phyloP scores from a whole-genome alignment of 2,113 vertebrate genomes.

The Thomomys bottae region DNA sequence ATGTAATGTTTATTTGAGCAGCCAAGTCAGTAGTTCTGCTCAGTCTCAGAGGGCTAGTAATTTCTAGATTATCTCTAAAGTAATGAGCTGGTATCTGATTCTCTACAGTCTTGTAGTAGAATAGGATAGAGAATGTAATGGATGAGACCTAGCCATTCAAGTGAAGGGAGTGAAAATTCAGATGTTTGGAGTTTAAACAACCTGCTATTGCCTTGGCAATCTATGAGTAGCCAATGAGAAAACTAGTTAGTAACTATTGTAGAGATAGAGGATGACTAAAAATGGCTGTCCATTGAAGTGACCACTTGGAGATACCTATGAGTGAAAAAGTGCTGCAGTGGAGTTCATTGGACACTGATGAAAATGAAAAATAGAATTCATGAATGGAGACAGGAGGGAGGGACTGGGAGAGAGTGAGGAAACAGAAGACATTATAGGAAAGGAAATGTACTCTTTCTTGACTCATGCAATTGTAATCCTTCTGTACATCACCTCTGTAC shows the following conservation, averaged over 20 bases:
- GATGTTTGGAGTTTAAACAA: not conserved
- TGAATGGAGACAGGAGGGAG: too few relatives aligned
- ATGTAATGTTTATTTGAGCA: slow-evolving; percentile 17
- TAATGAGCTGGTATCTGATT: not conserved
- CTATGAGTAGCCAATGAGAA: slow-evolving; percentile 3
- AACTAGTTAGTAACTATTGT: not conserved
- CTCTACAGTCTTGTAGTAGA: not conserved
- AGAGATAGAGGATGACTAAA: slow-evolving; percentile 14
- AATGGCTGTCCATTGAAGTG: not conserved
- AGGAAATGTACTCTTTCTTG: too few relatives aligned
- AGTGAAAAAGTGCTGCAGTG: too few relatives aligned
- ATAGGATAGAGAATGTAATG: not conserved
- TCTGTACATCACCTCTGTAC: too few relatives aligned
- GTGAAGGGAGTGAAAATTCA: slow-evolving; percentile 18
- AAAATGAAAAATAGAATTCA: too few relatives aligned
- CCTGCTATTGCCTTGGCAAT: not conserved
- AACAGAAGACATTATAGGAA: too few relatives aligned
- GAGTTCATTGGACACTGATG: too few relatives aligned
- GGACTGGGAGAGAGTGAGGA: too few relatives aligned
- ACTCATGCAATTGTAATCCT: too few relatives aligned
- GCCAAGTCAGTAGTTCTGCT: not conserved
- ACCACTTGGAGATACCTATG: not conserved
- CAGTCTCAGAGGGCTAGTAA: not conserved
- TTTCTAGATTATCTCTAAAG: slow-evolving; percentile 11
- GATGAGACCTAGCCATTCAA: not conserved